phyloP scores from a whole-genome alignment of 2,888 invertebrate species.

The Caenorhabditis sp. region DNA sequence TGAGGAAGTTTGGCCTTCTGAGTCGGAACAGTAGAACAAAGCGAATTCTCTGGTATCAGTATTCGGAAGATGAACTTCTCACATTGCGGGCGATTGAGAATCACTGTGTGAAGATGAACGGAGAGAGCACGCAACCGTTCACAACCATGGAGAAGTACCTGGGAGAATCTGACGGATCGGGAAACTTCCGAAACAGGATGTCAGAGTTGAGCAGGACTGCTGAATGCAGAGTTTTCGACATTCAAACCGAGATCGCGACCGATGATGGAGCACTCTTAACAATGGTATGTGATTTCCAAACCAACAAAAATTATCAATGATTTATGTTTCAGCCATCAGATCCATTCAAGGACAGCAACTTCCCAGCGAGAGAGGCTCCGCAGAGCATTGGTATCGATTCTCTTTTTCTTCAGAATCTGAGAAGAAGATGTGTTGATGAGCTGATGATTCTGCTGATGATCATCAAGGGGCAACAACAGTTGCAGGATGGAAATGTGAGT shows the following conservation, averaged over 20 bases:
- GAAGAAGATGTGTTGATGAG: slow-evolving; percentile 47
- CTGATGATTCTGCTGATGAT: slow-evolving; percentile 41
- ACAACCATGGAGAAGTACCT: slow-evolving; percentile 22
- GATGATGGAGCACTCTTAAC: slow-evolving; percentile 28
- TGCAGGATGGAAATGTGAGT: slow-evolving; percentile 59
- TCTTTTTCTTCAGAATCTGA: slow-evolving; percentile 50
- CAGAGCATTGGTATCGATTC: slow-evolving; percentile 14
- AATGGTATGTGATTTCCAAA: background rate
- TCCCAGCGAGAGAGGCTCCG: background rate
- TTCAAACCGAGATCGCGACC: background rate
- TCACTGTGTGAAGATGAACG: slow-evolving; percentile 41
- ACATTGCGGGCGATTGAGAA: slow-evolving; percentile 8
- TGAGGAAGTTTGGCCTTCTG: slow-evolving; percentile 24
- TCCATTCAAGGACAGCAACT: slow-evolving; percentile 14
- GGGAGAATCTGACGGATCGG: background rate
- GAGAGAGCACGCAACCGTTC: slow-evolving; percentile 32
- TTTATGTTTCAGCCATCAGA: slow-evolving; percentile 25
- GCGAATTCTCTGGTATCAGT: slow-evolving; percentile 44
- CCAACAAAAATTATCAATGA: background rate
- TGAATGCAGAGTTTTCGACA: slow-evolving; percentile 16
- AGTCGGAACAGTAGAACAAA: slow-evolving; percentile 11
- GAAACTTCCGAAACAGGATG: slow-evolving; percentile 14
- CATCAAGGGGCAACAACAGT: slow-evolving; percentile 45
- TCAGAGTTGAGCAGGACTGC: slow-evolving; percentile 18
- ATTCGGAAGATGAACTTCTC: slow-evolving; percentile 40